Conservation (phyloP, 2,113 vertebrate genomes). For the Tachycineta bicolor region DNA sequence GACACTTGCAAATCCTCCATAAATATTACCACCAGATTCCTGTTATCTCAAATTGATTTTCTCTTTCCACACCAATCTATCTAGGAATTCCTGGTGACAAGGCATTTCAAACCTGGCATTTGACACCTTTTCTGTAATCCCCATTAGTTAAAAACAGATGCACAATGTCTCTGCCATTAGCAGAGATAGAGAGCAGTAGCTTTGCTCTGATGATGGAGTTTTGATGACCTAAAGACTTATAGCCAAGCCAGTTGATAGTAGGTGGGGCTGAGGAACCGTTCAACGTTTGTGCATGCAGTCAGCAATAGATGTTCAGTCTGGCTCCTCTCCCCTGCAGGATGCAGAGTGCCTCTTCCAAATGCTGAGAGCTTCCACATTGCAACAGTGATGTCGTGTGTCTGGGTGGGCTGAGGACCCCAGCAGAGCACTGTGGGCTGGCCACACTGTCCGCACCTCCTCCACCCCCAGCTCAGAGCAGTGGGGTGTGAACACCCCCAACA, state of each 20-base stretch:
- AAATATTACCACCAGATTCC: not conserved
- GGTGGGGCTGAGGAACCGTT: accelerated
- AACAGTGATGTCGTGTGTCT: not conserved
- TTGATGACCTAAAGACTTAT: not conserved
- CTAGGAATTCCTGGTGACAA: not conserved
- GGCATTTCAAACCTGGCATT: not conserved
- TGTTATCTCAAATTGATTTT: not conserved
- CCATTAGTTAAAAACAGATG: not conserved
- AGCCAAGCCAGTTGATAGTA: not conserved
- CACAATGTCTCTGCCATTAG: not conserved
- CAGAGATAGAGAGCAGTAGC: not conserved
- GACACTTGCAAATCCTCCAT: not conserved
- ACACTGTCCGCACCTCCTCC: not conserved
- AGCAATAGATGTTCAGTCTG: not conserved
- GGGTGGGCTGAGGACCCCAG: not conserved
- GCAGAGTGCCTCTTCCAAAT: not conserved
- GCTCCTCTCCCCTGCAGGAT: not conserved
- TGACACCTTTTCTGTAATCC: not conserved
- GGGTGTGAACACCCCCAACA: not conserved
- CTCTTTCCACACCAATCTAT: not conserved
- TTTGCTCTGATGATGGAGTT: not conserved
- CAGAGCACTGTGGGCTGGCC: not conserved
- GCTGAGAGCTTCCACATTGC: not conserved
- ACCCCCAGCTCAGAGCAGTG: not conserved
- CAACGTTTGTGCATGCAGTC: not conserved